Evolutionary conservation across 2,888 invertebrate species (phyloP).

Genomic region (Hydraecia micacea): DNA sequence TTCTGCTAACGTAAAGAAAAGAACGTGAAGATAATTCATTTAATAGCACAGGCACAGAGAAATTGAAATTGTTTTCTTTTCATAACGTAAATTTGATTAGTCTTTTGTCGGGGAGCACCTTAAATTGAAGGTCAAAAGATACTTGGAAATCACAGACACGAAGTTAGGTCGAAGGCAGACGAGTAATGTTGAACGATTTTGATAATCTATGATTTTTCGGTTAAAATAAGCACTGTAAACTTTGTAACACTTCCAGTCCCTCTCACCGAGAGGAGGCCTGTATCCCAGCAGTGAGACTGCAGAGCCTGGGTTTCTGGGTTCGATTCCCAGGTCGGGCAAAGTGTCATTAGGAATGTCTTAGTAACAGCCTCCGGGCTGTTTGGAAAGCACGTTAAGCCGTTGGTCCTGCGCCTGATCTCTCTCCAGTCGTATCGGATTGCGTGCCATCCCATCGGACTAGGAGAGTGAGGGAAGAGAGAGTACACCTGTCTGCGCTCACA

Average conservation of each 20-base stretch:
- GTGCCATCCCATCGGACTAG: no score
- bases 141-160: neutral
- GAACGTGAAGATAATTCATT: constrained; percentile 23
- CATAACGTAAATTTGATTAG: constrained; percentile 40
- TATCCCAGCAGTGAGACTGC: neutral
- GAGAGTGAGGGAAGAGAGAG: no score
- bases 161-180: neutral
- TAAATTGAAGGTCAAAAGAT: constrained; percentile 45
- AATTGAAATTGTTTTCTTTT: constrained; percentile 48
- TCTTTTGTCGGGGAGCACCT: constrained; percentile 25
- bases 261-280: neutral
- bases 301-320: no score
- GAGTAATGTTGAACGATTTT: neutral
- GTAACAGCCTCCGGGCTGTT: no score
- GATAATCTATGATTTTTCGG: neutral
- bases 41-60: constrained; percentile 18
- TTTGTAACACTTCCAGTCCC: neutral
- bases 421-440: no score
- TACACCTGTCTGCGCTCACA: no score
- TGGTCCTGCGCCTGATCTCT: no score
- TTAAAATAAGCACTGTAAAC: neutral
- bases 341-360: no score
- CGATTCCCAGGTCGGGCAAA: no score
- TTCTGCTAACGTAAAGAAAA: constrained; percentile 12
- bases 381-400: no score